Evolutionary conservation across 1,140 invertebrate genomes (phyloP).

Genomic region (Orchestia grillus): DNA sequence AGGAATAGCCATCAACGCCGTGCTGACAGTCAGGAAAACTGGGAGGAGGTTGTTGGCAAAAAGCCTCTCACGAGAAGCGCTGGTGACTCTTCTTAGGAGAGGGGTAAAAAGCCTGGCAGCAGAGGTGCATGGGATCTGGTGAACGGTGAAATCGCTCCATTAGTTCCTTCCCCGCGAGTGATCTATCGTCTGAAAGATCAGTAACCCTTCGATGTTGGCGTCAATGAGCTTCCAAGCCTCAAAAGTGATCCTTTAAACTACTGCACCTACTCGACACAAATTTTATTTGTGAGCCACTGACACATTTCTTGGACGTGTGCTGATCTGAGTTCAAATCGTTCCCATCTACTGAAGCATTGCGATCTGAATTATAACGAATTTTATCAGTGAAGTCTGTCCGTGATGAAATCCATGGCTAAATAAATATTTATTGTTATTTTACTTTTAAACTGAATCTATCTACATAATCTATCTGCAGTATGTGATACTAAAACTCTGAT

Average conservation of each 20-base stretch:
- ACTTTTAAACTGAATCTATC: no score
- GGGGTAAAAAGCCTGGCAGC: background rate
- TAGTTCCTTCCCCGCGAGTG: background rate
- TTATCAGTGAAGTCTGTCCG: no score
- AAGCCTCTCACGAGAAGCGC: background rate
- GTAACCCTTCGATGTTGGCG: background rate
- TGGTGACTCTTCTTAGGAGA: background rate
- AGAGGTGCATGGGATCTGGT: background rate
- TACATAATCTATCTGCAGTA: no score
- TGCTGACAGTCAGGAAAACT: background rate
- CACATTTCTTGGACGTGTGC: background rate
- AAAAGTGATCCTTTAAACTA: background rate
- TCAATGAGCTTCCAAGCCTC: background rate
- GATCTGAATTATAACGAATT: background rate
- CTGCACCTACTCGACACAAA: background rate
- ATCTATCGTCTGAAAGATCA: background rate
- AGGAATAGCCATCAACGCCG: background rate
- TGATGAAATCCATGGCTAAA: no score
- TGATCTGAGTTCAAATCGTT: background rate
- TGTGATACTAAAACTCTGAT: no score
- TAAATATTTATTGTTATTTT: no score
- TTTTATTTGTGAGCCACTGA: background rate
- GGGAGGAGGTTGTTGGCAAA: background rate
- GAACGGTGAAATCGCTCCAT: background rate
- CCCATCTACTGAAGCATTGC: background rate